phyloP scores from a whole-genome alignment of 1,140 invertebrate genomes.

The Drosophila nikananu region DNA sequence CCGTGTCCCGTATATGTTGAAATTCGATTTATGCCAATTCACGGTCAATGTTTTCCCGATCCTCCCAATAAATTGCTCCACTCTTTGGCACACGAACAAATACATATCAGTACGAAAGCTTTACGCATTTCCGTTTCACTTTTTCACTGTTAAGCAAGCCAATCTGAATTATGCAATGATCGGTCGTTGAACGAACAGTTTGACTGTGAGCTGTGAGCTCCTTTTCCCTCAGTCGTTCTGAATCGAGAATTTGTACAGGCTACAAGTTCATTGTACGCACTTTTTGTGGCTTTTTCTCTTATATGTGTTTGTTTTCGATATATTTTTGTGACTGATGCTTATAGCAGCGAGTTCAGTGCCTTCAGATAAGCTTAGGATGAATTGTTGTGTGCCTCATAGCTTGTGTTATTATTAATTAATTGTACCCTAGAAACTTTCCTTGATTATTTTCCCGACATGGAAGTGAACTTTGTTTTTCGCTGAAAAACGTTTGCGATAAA shows the following conservation, averaged over 20 bases:
- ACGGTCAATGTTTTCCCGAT: constrained; percentile 74
- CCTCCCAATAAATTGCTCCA: constrained; percentile 26
- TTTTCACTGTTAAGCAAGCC: constrained; percentile 17
- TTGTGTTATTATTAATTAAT: constrained; percentile 4
- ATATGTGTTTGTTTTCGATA: constrained; percentile 21
- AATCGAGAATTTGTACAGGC: constrained; percentile 30
- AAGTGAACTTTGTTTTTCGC: constrained; percentile 14
- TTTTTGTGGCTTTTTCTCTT: constrained; percentile 17
- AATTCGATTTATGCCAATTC: constrained; percentile 67
- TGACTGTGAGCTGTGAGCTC: constrained; percentile 17
- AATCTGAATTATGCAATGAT: constrained; percentile 69
- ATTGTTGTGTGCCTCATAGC: constrained; percentile 13
- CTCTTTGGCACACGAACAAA: constrained; percentile 5
- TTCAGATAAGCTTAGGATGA: constrained; percentile 44
- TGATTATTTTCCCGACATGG: neutral
- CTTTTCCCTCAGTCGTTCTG: constrained; percentile 29
- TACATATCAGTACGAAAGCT: constrained; percentile 7
- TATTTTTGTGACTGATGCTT: constrained; percentile 15
- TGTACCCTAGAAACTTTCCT: neutral
- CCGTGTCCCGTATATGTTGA: constrained; percentile 17
- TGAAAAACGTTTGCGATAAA: constrained; percentile 11
- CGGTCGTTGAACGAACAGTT: constrained; percentile 66
- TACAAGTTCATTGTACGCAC: constrained; percentile 47
- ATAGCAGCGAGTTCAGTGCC: constrained; percentile 32
- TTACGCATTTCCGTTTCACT: constrained; percentile 67